Base-by-base conservation (phyloP, 2,888 invertebrate species). In the Carabus problematicus region DNA sequence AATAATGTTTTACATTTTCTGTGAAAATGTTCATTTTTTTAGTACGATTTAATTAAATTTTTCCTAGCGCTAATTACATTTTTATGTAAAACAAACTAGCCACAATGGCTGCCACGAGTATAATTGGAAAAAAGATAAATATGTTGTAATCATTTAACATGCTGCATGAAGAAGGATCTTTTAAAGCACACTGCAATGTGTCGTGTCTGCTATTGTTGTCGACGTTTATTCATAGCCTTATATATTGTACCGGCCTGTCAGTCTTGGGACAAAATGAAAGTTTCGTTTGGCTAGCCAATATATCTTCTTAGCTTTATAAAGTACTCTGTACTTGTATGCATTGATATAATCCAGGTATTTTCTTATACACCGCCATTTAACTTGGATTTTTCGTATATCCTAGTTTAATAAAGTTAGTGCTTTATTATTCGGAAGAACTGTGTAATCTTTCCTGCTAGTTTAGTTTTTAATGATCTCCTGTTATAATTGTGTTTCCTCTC, bases 401-500 rank as follows among this genome's bases (percentile, higher is more conserved):
- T 29, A 29, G 3, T 29, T 29, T 29, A 29, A 29, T 29, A 29
- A 29, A 29, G 29, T 29, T 29, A 29, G 29, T 29, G 29, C 6
- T 29, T 29, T 29, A 29, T 29, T 29, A 29, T 29, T 29, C 29
- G 29, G 3, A 29, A 29, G 29, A 29, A 29, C 29, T 29, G 29
- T 29, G 29, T 29, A 29, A 29, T 2, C 29, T 29, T n/a, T n/a
- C 3, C 29, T 6, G 29, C 6, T 29, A 29, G 19, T 52, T 52
- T 52, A 14, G 52, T 16, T 52, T 29, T 52, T 52, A 52, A 52
- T 52, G 52, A 52, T 52, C 18, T 16, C 14, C 52, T 52, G 12
- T 52, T 52, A 18, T 52, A 52, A n/a, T 52, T 52, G 52, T 16
- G 16, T 19, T 52, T 14, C 52, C 52, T 16, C 52, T 52, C 52